Conservation (phyloP, 2,113 vertebrate species). For the Euleptes europaea region DNA sequence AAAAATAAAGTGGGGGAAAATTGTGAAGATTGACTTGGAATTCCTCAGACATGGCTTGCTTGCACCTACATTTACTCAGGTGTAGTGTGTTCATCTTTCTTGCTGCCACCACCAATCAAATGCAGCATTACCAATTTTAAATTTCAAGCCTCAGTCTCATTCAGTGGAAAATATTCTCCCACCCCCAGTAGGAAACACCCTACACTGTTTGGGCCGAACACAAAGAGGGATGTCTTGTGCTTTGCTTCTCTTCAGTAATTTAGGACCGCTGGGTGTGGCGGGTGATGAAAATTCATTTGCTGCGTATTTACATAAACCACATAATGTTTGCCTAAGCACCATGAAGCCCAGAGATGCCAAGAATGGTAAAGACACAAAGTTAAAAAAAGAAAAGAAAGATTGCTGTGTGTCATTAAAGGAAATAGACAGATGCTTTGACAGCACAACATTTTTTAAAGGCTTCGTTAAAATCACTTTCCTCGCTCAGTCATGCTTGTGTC, state of each 20-base stretch:
- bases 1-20: too few species aligned
- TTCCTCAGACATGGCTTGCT: not conserved
- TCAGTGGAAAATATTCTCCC: constrained; percentile 44
- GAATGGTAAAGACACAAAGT: constrained; percentile 45
- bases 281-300: constrained; percentile 62
- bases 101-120: not conserved
- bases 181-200: constrained; percentile 29
- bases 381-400: not conserved
- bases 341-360: constrained; percentile 49
- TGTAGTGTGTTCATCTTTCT: not conserved
- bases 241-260: constrained; percentile 50
- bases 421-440: constrained; percentile 38
- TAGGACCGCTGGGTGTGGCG: constrained; percentile 61
- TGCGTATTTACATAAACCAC: constrained; percentile 66
- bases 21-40: not conserved
- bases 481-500: not conserved
- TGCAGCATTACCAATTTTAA: constrained; percentile 1
- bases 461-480: constrained; percentile 27
- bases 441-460: constrained; percentile 29
- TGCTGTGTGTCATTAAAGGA: constrained; percentile 23
- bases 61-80: not conserved
- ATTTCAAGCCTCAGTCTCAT: constrained; percentile 25
- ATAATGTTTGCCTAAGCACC: constrained; percentile 66
- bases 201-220: constrained; percentile 18
- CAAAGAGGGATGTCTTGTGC: constrained; percentile 14